Base-by-base conservation (phyloP, 2,888 invertebrate genomes). In the Helicoverpa assulta region DNA sequence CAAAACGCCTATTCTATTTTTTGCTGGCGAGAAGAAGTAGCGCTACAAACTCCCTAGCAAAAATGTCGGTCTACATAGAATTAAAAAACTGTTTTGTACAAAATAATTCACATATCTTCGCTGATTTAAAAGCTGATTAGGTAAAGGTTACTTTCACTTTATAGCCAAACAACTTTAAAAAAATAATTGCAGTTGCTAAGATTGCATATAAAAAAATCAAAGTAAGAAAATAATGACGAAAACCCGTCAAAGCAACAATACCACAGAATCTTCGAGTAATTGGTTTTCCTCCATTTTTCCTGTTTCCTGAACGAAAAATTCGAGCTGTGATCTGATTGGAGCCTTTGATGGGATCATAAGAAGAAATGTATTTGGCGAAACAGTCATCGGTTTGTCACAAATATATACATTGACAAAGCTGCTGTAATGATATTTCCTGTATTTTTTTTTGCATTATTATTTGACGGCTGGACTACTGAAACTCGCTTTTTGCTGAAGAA, bases 221-320 rank as follows among this genome's bases (percentile, higher is more conserved):
- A 73, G 18, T 21, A 55, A 64, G 55, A 56, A 73, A 47, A 43
- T 16, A 67, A 47, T 53, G 40, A 12, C 62, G 18, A 59, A 55
- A n/a, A 59, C 18, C 18, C 50, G 33, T 63, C 37, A 66, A 56
- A 63, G 56, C 56, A 43, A 21, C 54, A 62, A 51, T 29, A 60
- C 26, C 52, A 50, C 14, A 53, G 26, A 52, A 19, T 43, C 53
- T 26, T 60, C 53, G 53, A 63, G 26, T 59, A 53, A 61, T 64
- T 70, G 47, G 21, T 78, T 72, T 29, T 8, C 29, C 52, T 37
- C 47, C 43, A 10, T 61, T 78, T 72, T 78, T 59, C 73, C 73
- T 58, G 62, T 53, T 78, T 67, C 60, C 52, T 53, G 40, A 19
- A 43, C 43, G 50, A 29, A 56, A 60, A 12, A 63, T 63, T 55